Evolutionary conservation across 2,888 invertebrate species (phyloP).

Genomic region (Willowsia nigromaculata): DNA sequence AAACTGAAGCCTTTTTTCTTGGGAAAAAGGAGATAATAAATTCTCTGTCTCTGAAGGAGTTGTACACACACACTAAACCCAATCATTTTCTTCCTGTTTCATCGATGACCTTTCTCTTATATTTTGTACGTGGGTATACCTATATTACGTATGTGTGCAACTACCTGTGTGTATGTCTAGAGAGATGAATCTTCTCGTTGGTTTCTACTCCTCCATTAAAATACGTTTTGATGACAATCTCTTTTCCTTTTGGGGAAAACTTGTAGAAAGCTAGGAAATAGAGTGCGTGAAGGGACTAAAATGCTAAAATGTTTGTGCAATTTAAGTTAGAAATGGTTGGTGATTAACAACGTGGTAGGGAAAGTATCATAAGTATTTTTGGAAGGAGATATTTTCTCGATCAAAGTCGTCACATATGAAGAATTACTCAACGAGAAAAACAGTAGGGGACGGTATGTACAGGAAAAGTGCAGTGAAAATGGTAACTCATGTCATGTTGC

Average conservation of each 20-base stretch:
- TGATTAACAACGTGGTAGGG: too few relatives aligned
- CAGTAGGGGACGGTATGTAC: not conserved
- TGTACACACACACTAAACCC: constrained; percentile 34
- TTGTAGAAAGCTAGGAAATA: not conserved
- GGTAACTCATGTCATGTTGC: not conserved
- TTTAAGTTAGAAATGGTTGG: too few relatives aligned
- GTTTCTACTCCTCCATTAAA: not conserved
- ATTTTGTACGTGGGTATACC: not conserved
- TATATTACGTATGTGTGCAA: not conserved
- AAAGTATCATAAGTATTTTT: too few relatives aligned
- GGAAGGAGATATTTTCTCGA: not conserved
- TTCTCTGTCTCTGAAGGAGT: constrained; percentile 36
- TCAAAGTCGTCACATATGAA: not conserved
- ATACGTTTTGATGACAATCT: constrained; percentile 20
- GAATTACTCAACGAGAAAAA: not conserved
- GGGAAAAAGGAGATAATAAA: constrained; percentile 49
- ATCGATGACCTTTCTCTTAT: constrained; percentile 24
- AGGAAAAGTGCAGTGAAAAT: not conserved
- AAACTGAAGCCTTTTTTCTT: constrained; percentile 26
- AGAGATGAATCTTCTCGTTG: constrained; percentile 8
- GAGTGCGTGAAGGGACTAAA: not conserved
- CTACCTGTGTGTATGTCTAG: not conserved
- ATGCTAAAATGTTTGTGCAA: too few relatives aligned
- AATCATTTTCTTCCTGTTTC: constrained; percentile 59
- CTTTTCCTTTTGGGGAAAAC: not conserved